Evolutionary conservation across 2,113 vertebrate species (phyloP).

Genomic region (Ailuropoda melanoleuca): DNA sequence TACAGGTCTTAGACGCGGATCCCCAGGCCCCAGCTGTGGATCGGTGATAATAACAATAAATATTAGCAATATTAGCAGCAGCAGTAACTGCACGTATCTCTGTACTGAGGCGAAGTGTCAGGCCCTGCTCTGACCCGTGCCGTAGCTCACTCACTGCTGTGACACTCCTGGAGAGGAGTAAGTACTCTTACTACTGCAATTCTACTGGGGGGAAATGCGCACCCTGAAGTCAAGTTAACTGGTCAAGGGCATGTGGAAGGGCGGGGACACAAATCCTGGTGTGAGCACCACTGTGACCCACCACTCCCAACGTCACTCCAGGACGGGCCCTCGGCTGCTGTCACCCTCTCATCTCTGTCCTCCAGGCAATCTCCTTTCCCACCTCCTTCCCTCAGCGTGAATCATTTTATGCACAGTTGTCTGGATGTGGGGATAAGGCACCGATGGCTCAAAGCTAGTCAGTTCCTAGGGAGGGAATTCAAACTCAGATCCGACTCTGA

Average conservation of each 20-base stretch:
- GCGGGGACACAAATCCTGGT: neutral
- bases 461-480: neutral
- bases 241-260: neutral
- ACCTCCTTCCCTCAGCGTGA: neutral
- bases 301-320: too few relatives aligned
- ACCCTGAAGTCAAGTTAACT: neutral
- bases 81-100: neutral
- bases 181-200: neutral
- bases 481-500: neutral
- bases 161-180: neutral
- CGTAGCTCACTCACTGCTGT: neutral
- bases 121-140: neutral
- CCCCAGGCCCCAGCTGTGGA: neutral
- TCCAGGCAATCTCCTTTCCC: neutral
- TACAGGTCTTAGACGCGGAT: neutral
- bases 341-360: neutral
- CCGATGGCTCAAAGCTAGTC: neutral
- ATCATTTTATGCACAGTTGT: neutral
- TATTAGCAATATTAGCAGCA: neutral
- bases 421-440: neutral
- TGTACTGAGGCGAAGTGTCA: neutral
- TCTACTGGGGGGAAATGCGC: neutral
- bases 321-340: neutral
- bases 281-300: neutral
- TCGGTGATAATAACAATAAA: neutral